Evolutionary conservation across 2,797 vertebrate species (phyloP).

Genomic region (Acanthurus leucopareius): DNA sequence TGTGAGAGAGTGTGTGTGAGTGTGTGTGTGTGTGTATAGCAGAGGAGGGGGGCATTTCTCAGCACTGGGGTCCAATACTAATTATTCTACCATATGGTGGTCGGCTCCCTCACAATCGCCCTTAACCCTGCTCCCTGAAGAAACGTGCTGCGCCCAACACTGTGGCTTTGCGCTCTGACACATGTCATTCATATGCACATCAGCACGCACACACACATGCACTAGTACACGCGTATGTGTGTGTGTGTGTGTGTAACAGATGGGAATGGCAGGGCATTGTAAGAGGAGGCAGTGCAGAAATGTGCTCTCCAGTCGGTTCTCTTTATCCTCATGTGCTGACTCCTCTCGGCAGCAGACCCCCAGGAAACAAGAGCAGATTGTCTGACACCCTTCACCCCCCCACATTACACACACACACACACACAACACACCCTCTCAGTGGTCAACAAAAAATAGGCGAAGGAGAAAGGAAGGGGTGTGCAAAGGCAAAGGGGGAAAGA

Average conservation of each 20-base stretch:
- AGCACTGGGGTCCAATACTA: constrained; percentile 92
- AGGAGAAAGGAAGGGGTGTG: constrained; percentile 72
- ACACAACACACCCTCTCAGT: constrained; percentile 40
- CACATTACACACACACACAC: constrained; percentile 29
- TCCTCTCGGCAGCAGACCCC: constrained; percentile 88
- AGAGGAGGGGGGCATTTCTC: constrained; percentile 86
- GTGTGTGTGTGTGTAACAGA: constrained; percentile 84
- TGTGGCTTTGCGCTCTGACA: constrained; percentile 92
- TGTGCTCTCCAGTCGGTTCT: constrained; percentile 80
- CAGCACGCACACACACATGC: constrained; percentile 39
- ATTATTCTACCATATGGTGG: constrained; percentile 99
- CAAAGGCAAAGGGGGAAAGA: constrained; percentile 40
- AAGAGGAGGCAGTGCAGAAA: constrained; percentile 89
- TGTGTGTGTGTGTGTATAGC: constrained; percentile 43
- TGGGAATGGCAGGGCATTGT: constrained; percentile 93
- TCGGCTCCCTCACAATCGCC: constrained; percentile 89
- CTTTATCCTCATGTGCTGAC: constrained; percentile 90
- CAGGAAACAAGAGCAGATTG: constrained; percentile 95
- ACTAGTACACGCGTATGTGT: constrained; percentile 32
- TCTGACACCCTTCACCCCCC: constrained; percentile 77
- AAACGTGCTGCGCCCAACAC: constrained; percentile 72
- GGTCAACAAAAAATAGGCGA: constrained; percentile 51
- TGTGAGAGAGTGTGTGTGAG: constrained; percentile 46
- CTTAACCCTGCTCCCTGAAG: constrained; percentile 82
- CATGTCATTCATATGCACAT: constrained; percentile 91